phyloP scores from a whole-genome alignment of 2,888 invertebrate species.

The Scaptomyza flava region DNA sequence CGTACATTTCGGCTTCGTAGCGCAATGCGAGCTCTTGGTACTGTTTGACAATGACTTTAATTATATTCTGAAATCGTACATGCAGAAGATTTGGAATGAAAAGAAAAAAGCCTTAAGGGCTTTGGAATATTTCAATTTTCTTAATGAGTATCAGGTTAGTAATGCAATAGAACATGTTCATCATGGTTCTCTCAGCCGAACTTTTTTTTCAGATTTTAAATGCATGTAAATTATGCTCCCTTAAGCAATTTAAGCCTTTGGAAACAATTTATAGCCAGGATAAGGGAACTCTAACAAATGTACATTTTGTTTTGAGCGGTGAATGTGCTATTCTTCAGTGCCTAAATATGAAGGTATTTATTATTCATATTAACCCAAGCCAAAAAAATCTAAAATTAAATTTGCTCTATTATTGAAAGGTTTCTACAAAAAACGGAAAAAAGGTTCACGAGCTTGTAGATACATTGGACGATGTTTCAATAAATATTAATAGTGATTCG shows the following conservation, averaged over 20 bases:
- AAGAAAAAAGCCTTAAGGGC: slow-evolving; percentile 74
- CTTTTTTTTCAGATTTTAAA: slow-evolving; percentile 55
- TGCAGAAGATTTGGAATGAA: slow-evolving; percentile 80
- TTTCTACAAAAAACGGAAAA: slow-evolving; percentile 35
- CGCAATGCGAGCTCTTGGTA: slow-evolving; percentile 87
- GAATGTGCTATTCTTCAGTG: slow-evolving; percentile 83
- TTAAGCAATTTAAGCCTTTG: slow-evolving; percentile 80
- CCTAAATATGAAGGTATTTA: slow-evolving; percentile 73
- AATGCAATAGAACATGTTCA: background rate
- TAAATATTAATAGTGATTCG: background rate
- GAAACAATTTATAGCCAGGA: slow-evolving; percentile 81
- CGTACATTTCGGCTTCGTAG: slow-evolving; percentile 74
- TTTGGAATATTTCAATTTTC: slow-evolving; percentile 81
- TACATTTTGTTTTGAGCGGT: slow-evolving; percentile 83
- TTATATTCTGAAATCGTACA: slow-evolving; percentile 67
- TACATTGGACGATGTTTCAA: background rate
- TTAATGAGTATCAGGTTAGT: slow-evolving; percentile 75
- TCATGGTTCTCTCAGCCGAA: background rate
- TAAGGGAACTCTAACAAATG: slow-evolving; percentile 75
- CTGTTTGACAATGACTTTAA: slow-evolving; percentile 87
- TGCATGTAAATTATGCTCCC: slow-evolving; percentile 70
- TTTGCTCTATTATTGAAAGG: slow-evolving; percentile 25
- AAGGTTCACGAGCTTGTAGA: slow-evolving; percentile 20
- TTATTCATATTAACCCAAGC: background rate
- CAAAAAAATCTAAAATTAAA: background rate